Base-by-base conservation (phyloP, 2,888 invertebrate genomes). In the Anthophora plumipes region DNA sequence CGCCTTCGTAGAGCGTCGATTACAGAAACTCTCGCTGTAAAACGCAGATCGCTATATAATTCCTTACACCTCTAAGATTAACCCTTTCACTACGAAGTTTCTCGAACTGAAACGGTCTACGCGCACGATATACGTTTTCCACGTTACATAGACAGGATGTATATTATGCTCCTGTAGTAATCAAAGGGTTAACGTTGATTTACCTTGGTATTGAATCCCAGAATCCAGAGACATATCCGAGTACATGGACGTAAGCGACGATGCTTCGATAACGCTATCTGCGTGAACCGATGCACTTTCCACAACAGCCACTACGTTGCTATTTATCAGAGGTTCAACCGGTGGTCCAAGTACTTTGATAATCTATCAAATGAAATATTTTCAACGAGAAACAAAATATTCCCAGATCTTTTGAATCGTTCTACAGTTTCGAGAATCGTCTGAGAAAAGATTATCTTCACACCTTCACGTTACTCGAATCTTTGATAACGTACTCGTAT, bases 381-480 rank as follows among this genome's bases (percentile, higher is more conserved):
- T n/a, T n/a, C n/a, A n/a, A n/a, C n/a, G n/a, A 2, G 11, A 14
- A 20, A 6, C 0, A 9, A 54, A 41, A 43, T 14, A 39, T 3
- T 20, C 9, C 39, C 9, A 39, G 17, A n/a, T 5, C 9, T 7
- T 31, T 4, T 31, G 2, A 4, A 31, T 31, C 31, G 31, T 31
- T 31, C 31, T 31, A 37, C 8, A 17, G 8, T n/a, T 8, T 50
- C n/a, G 50, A 17, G n/a, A n/a, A n/a, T n/a, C n/a, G n/a, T n/a
- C n/a, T n/a, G n/a, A n/a, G n/a, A n/a, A 20, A 11, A 0, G 12
- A 17, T 60, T 60, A 1, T n/a, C n/a, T 11, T 43, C 22, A 12
- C 6, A 95, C 94, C 63, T 94, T 95, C 2, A 95, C 93, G 85
- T 94, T 94, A 6, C 93, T 93, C 4, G 83, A 90, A 4, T 94